These are phyloP conservation scores for Protodeltote pygarga DNA, from an alignment of 2,888 invertebrate species.

Conservation along the genomic window DNA sequence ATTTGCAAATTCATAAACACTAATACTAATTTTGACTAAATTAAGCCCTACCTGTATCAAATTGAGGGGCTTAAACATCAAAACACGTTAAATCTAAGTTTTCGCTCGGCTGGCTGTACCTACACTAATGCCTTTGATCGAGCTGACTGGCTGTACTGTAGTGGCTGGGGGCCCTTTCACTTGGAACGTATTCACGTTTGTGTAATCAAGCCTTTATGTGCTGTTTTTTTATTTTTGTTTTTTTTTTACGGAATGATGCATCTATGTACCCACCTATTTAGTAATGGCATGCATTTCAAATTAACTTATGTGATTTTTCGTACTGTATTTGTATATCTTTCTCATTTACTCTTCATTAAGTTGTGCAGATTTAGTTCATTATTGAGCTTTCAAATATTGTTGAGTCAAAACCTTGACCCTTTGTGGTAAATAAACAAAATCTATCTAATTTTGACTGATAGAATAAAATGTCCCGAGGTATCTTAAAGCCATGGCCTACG, in stretches of 20 bases:
- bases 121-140: conserved; percentile 48
- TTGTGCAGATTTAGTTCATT: no score
- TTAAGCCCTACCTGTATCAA: conserved; percentile 22
- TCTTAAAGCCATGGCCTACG: no score
- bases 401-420: no score
- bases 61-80: conserved; percentile 40
- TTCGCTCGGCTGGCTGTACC: conserved; percentile 27
- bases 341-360: no score
- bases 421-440: no score
- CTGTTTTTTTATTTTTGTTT: conserved; percentile 23
- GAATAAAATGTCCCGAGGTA: no score
- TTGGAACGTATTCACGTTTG: conserved; percentile 32
- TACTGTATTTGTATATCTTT: no score
- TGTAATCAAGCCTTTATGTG: conserved; percentile 44
- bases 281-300: no score
- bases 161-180: conserved; percentile 29
- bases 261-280: no score
- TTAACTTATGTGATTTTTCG: no score
- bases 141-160: conserved; percentile 38
- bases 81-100: conserved; percentile 36
- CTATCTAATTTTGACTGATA: no score
- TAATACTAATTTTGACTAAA: conserved; percentile 20
- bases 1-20: conserved; percentile 6
- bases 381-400: no score
- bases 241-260: conserved; percentile 17